Conservation (phyloP, 1,140 invertebrate genomes). For the Trichonephila clavata region DNA sequence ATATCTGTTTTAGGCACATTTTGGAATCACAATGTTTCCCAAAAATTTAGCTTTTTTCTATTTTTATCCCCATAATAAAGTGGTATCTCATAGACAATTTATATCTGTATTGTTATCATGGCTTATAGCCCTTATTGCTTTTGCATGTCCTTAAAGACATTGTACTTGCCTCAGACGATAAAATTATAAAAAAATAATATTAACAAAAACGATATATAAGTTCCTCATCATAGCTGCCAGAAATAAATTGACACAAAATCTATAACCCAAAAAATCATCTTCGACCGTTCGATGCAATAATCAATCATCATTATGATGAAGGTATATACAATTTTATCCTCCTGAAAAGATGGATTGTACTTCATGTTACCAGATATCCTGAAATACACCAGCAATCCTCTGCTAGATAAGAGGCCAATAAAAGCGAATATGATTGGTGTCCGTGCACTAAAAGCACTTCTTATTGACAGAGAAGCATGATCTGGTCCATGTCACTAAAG, state of each 20-base stretch:
- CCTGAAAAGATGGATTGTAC: slow-evolving; percentile 43
- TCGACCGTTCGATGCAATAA: neutral
- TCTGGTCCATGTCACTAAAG: neutral
- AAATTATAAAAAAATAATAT: neutral
- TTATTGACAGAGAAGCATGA: neutral
- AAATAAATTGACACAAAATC: neutral
- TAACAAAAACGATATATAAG: no score
- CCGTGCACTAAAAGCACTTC: slow-evolving; percentile 39
- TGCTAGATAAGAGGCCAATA: slow-evolving; percentile 37
- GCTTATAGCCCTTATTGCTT: no score
- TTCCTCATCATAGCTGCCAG: neutral
- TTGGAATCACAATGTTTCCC: no score
- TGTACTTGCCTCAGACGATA: no score
- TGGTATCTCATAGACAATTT: no score
- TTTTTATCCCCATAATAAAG: no score
- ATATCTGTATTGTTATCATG: no score
- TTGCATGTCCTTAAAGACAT: no score
- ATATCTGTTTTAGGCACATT: no score
- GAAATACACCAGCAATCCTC: slow-evolving; percentile 28
- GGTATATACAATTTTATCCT: slow-evolving; percentile 23
- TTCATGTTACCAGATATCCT: slow-evolving; percentile 18
- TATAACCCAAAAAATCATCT: neutral
- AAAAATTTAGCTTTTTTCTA: no score
- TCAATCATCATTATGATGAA: slow-evolving; percentile 45
- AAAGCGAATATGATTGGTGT: slow-evolving; percentile 44